Evolutionary conservation across 2,113 vertebrate genomes (phyloP).

Genomic region (Sphaerodactylus townsendi): DNA sequence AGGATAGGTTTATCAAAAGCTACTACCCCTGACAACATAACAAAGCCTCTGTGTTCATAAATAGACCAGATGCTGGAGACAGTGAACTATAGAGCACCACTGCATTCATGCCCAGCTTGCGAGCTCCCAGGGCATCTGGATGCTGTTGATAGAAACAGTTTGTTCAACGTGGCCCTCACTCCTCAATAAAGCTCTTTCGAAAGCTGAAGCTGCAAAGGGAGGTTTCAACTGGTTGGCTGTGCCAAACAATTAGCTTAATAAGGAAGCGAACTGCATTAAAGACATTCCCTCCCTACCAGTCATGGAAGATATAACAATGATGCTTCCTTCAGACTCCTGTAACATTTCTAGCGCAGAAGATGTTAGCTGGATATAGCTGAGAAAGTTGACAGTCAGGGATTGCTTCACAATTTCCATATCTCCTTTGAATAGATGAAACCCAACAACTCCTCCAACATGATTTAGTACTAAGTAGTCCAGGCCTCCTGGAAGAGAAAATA

Average conservation of each 20-base stretch:
- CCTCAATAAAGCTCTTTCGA: too few relatives aligned
- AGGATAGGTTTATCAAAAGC: too few relatives aligned
- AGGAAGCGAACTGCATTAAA: too few relatives aligned
- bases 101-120: too few relatives aligned
- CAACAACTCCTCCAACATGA: constrained; percentile 6
- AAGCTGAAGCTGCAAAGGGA: not conserved
- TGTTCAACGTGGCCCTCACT: too few relatives aligned
- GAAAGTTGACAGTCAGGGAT: constrained; percentile 32
- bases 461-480: constrained; percentile 48
- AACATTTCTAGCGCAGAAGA: constrained; percentile 1
- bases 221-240: not conserved
- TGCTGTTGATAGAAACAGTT: too few relatives aligned
- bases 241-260: not conserved
- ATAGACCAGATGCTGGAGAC: too few relatives aligned
- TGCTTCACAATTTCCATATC: constrained; percentile 16
- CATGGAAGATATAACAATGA: constrained; percentile 29
- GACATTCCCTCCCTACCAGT: constrained; percentile 14
- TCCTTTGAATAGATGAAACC: constrained; percentile 22
- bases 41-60: too few relatives aligned
- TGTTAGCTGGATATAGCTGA: constrained; percentile 44
- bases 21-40: too few relatives aligned
- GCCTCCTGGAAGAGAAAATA: constrained; percentile 17
- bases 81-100: too few relatives aligned
- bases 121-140: too few relatives aligned
- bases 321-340: constrained; percentile 35